These are phyloP conservation scores for Aphaenogaster rudis DNA, from an alignment of 1,140 invertebrate genomes.

Conservation along the genomic window DNA sequence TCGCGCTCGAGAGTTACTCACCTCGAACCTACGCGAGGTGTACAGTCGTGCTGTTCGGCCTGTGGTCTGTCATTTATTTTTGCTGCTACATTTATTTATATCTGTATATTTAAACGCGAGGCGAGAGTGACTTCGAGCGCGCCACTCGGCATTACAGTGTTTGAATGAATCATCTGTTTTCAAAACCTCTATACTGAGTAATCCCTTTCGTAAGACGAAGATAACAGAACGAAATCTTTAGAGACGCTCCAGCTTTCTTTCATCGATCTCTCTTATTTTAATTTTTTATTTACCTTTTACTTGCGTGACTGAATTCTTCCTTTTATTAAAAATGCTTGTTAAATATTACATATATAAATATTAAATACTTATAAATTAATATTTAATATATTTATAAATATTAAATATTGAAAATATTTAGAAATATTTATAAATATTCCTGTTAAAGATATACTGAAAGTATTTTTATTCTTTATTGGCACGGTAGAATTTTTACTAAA, in stretches of 20 bases:
- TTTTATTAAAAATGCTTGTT: not conserved
- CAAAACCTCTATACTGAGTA: not conserved
- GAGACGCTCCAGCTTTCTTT: not conserved
- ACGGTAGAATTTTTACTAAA: not conserved
- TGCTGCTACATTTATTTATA: not conserved
- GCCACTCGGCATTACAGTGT: not conserved
- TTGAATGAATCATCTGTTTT: conserved; percentile 22
- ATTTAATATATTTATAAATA: not conserved
- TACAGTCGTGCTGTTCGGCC: not conserved
- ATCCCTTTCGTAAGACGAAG: not conserved
- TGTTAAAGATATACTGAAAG: not conserved
- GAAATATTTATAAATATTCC: not conserved
- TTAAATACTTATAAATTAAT: not conserved
- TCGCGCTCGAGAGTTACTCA: not conserved
- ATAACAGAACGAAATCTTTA: not conserved
- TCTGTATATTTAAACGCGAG: not conserved
- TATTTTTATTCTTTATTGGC: not conserved
- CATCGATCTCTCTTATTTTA: not conserved
- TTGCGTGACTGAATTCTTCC: not conserved
- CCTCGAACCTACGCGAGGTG: not conserved
- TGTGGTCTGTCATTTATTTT: not conserved
- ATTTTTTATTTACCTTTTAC: not conserved
- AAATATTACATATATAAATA: not conserved
- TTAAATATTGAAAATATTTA: not conserved
- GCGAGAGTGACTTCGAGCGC: not conserved